Conservation (phyloP, 23 tunicate genomes). For the Corella eumyota region DNA sequence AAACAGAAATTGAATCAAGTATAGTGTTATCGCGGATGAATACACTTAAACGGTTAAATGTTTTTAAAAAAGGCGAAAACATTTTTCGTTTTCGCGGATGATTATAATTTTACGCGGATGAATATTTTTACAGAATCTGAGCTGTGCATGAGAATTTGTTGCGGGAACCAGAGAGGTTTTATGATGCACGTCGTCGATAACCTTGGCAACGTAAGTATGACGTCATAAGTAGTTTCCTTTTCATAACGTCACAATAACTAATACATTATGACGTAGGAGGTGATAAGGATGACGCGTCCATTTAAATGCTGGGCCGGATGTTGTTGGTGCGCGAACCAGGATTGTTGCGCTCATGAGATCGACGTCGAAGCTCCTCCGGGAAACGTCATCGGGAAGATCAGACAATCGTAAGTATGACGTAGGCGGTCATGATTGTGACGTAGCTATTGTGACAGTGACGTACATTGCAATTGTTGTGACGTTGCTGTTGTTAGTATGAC, state of each 20-base stretch:
- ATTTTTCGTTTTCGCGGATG: too few species aligned
- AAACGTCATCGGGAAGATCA: constrained; percentile 40
- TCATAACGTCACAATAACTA: too few species aligned
- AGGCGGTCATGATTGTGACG: too few species aligned
- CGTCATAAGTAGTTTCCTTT: too few species aligned
- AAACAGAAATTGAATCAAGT: too few species aligned
- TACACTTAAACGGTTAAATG: too few species aligned
- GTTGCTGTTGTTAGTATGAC: too few species aligned
- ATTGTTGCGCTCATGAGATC: constrained; percentile 40
- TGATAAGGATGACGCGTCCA: constrained; percentile 35
- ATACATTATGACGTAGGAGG: constrained; percentile 53
- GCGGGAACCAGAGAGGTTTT: constrained; percentile 54
- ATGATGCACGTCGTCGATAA: constrained; percentile 70
- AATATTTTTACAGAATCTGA: constrained; percentile 61
- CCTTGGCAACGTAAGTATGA: constrained; percentile 19
- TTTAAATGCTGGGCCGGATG: constrained; percentile 87
- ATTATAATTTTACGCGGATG: too few species aligned
- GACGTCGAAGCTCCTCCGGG: constrained; percentile 65
- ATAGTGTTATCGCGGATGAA: too few species aligned
- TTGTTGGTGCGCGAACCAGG: constrained; percentile 61
- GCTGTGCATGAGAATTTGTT: constrained; percentile 57
- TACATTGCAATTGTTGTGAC: too few species aligned
- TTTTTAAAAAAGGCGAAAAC: too few species aligned
- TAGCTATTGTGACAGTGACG: too few species aligned
- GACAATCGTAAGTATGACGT: constrained; percentile 26